phyloP scores from a whole-genome alignment of 30 jellyfish, hydroid and myxozoan genomes.

The Morbakka virulenta region DNA sequence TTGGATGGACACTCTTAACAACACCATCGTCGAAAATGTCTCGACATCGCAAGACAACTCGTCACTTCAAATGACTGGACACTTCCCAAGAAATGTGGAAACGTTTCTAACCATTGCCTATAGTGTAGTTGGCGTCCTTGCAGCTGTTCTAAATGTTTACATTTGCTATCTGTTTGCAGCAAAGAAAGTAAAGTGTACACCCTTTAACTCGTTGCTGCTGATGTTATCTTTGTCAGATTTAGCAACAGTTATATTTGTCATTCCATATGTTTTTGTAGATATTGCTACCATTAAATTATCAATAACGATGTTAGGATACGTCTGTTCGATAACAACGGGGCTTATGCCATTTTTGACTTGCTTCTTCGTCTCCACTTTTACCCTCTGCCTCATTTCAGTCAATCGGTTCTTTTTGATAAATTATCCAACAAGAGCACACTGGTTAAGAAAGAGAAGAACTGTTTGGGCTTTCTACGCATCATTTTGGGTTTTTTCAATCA shows the following conservation, averaged over 20 bases:
- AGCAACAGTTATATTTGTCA: conserved; percentile 51
- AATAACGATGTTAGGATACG: conserved; percentile 37
- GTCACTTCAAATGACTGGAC: no score
- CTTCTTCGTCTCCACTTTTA: conserved; percentile 65
- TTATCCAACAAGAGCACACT: conserved; percentile 64
- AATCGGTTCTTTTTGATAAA: conserved; percentile 80
- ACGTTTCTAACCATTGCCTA: conserved; percentile 1
- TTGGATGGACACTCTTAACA: no score
- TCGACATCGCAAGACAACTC: no score
- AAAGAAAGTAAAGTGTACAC: conserved; percentile 23
- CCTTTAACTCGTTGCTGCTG: conserved; percentile 66
- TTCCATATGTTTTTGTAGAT: conserved; percentile 70
- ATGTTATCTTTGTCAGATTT: conserved; percentile 74
- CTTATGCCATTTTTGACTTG: conserved; percentile 63
- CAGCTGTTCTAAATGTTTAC: conserved; percentile 36
- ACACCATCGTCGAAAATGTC: no score
- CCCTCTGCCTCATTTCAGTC: conserved; percentile 74
- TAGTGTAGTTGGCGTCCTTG: conserved; percentile 41
- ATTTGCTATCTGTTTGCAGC: conserved; percentile 37
- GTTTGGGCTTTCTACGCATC: no score
- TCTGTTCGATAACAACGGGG: conserved; percentile 78
- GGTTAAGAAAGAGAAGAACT: conserved; percentile 43
- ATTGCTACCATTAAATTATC: conserved; percentile 34
- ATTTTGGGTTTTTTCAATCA: conserved; percentile 36
- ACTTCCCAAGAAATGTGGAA: conserved; percentile 29